A percentile compares a stretch with the other conserved stretches of the same genome.
Conservation (phyloP, 2,888 invertebrate genomes). For the Drosophila pseudotalamancana region DNA sequence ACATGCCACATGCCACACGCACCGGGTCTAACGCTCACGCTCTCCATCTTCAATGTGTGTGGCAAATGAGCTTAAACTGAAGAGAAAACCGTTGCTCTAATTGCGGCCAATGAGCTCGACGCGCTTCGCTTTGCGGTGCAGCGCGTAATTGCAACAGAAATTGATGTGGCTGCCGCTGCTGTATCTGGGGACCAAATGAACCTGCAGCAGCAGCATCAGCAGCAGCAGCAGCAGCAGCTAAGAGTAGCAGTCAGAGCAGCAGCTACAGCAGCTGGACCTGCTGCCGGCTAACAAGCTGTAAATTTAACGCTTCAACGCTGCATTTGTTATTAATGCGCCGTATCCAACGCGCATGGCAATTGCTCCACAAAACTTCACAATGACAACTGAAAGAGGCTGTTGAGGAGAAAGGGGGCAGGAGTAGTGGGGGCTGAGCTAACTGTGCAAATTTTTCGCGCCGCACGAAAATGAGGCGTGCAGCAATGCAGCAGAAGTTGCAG, state of each 20-base stretch:
- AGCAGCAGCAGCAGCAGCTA: constrained; percentile 8
- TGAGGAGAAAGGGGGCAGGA: background rate
- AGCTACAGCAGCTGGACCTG: constrained; percentile 41
- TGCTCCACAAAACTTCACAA: constrained; percentile 67
- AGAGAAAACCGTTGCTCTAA: constrained; percentile 75
- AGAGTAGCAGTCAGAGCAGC: constrained; percentile 11
- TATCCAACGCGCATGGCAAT: constrained; percentile 65
- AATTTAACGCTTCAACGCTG: constrained; percentile 80
- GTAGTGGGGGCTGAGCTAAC: constrained; percentile 28
- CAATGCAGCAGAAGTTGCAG: constrained; percentile 32
- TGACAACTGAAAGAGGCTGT: constrained; percentile 56
- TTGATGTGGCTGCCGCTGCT: constrained; percentile 47
- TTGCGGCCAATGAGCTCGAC: constrained; percentile 67
- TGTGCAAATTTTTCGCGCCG: constrained; percentile 70
- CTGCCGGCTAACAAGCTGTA: constrained; percentile 78
- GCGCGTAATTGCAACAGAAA: constrained; percentile 74
- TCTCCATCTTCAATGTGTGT: constrained; percentile 62
- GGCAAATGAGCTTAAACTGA: constrained; percentile 71
- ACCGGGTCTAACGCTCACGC: constrained; percentile 6
- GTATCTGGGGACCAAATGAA: constrained; percentile 37
- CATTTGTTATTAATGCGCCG: constrained; percentile 63
- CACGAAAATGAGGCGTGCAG: constrained; percentile 73
- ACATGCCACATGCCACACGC: constrained; percentile 46
- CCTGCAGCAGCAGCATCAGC: constrained; percentile 25
- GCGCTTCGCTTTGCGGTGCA: constrained; percentile 56